These are phyloP conservation scores for Euleptes europaea DNA, from an alignment of 2,113 vertebrate genomes.

Conservation along the genomic window DNA sequence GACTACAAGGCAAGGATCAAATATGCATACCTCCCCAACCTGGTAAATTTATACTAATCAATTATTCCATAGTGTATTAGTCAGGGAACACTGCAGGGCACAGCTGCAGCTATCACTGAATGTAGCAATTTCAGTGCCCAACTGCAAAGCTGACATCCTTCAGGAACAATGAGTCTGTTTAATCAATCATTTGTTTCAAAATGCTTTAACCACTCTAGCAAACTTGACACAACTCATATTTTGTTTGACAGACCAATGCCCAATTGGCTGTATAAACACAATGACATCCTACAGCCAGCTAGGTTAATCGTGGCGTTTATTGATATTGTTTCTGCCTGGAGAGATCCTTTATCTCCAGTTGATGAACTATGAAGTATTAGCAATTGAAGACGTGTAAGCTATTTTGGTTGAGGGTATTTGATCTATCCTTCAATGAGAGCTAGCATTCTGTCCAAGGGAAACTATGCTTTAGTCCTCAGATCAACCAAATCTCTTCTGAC, in stretches of 20 bases:
- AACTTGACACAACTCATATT: constrained; percentile 13
- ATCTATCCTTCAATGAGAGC: constrained; percentile 36
- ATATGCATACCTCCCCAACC: neutral
- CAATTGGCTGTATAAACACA: constrained; percentile 10
- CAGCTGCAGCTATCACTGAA: neutral
- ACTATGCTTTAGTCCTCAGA: constrained; percentile 30
- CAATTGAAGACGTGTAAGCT: constrained; percentile 27
- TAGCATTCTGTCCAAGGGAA: constrained; percentile 6
- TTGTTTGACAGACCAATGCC: constrained; percentile 24
- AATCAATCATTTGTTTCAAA: constrained; percentile 17
- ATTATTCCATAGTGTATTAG: constrained; percentile 2
- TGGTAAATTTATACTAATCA: neutral
- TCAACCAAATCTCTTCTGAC: constrained; percentile 28
- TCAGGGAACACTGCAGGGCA: neutral
- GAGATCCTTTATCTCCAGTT: constrained; percentile 26
- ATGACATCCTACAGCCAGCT: constrained; percentile 7
- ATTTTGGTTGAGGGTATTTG: constrained; percentile 9
- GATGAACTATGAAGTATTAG: constrained; percentile 25
- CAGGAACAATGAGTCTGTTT: constrained; percentile 1
- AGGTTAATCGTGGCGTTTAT: constrained; percentile 36
- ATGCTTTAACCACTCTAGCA: constrained; percentile 12
- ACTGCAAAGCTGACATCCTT: neutral
- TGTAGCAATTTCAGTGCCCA: neutral
- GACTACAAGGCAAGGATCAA: neutral
- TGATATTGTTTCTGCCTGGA: constrained; percentile 33